Conservation (phyloP, 2,113 vertebrate species). For the Notothenia rossii region DNA sequence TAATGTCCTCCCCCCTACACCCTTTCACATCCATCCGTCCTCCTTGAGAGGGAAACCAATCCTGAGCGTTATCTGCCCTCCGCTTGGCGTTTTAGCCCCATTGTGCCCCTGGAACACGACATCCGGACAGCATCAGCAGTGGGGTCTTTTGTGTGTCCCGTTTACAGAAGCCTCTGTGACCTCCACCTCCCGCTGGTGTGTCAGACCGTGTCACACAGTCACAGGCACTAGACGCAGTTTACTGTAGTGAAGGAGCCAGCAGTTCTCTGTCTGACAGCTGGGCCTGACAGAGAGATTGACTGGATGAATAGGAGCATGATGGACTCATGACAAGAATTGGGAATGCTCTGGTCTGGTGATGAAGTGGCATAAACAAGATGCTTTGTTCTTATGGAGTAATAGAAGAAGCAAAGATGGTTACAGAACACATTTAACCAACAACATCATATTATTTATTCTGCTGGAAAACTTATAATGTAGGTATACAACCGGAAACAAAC, state of each 20-base stretch:
- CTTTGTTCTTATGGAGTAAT: neutral
- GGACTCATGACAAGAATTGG: slow-evolving; percentile 27
- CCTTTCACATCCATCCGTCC: slow-evolving; percentile 12
- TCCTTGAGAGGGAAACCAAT: slow-evolving; percentile 59
- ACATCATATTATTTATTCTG: neutral
- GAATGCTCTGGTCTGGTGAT: slow-evolving; percentile 44
- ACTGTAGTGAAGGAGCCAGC: slow-evolving; percentile 56
- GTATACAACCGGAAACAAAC: slow-evolving; percentile 14
- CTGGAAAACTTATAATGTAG: neutral
- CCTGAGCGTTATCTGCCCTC: slow-evolving; percentile 63
- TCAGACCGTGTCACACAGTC: slow-evolving; percentile 69
- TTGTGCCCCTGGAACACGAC: slow-evolving; percentile 70
- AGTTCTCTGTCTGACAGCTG: slow-evolving; percentile 20
- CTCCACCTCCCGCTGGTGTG: slow-evolving; percentile 68
- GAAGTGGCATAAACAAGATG: slow-evolving; percentile 17
- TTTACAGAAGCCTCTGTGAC: slow-evolving; percentile 71
- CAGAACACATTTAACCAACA: neutral
- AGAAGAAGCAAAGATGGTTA: slow-evolving; percentile 6
- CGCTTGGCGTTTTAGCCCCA: slow-evolving; percentile 54
- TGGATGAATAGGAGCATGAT: slow-evolving; percentile 31
- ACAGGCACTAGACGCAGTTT: slow-evolving; percentile 38
- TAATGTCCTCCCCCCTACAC: neutral
- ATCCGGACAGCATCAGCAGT: slow-evolving; percentile 74
- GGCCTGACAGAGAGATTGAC: slow-evolving; percentile 32
- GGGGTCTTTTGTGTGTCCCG: slow-evolving; percentile 64